Evolutionary conservation across 2,888 invertebrate genomes (phyloP).

Genomic region (Chloroclysta siterata): DNA sequence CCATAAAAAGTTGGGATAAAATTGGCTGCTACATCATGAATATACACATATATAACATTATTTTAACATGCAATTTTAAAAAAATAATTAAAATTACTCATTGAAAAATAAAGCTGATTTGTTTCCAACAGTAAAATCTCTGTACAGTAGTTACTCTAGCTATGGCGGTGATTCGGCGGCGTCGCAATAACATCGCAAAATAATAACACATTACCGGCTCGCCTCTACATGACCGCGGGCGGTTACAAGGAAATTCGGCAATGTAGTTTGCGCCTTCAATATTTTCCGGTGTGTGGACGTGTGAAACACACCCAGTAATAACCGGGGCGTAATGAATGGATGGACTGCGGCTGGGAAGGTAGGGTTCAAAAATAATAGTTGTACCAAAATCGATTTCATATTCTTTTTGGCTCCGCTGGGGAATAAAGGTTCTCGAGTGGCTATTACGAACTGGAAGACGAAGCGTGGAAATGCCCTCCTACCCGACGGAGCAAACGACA

Average conservation of each 20-base stretch:
- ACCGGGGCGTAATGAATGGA: constrained; percentile 37
- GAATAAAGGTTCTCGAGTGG: too few relatives aligned
- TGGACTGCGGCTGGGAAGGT: constrained; percentile 29
- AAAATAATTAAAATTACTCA: too few relatives aligned
- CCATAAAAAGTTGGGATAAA: too few relatives aligned
- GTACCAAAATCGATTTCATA: neutral
- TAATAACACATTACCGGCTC: constrained; percentile 55
- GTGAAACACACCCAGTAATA: constrained; percentile 42
- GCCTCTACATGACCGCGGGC: constrained; percentile 42
- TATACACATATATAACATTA: too few relatives aligned
- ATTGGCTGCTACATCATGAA: too few relatives aligned
- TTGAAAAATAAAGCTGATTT: too few relatives aligned
- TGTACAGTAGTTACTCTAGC: constrained; percentile 11
- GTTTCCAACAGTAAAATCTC: too few relatives aligned
- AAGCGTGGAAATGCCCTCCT: too few relatives aligned
- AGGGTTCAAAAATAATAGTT: constrained; percentile 12
- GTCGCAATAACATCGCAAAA: constrained; percentile 50
- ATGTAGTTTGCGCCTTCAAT: constrained; percentile 40
- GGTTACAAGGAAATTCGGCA: constrained; percentile 47
- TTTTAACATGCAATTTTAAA: too few relatives aligned
- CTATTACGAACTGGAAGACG: too few relatives aligned
- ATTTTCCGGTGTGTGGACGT: constrained; percentile 33
- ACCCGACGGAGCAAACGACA: too few relatives aligned
- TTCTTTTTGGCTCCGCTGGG: too few relatives aligned
- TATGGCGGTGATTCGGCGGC: constrained; percentile 36